Conservation (phyloP, 53 echinoderm and acorn worm genomes). For the Paracentrotus lividus region DNA sequence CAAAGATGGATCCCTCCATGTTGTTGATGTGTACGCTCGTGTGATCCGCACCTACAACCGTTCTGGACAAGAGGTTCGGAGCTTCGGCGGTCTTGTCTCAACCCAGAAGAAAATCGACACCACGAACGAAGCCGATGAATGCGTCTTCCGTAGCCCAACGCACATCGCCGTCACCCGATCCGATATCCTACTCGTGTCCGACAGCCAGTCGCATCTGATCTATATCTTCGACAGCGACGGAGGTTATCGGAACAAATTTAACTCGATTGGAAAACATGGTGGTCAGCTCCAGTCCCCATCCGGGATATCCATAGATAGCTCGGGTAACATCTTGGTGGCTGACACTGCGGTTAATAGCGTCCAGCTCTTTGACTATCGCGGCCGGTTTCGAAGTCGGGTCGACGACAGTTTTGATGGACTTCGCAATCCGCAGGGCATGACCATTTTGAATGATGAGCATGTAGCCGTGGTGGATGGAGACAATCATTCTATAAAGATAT, state of each 20-base stretch:
- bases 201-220: slow-evolving; percentile 77
- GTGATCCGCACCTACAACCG: slow-evolving; percentile 82
- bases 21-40: slow-evolving; percentile 87
- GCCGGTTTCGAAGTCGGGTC: slow-evolving; percentile 79
- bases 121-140: slow-evolving; percentile 71
- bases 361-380: slow-evolving; percentile 77
- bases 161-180: slow-evolving; percentile 85
- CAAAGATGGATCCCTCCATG: slow-evolving; percentile 85
- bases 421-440: slow-evolving; percentile 82
- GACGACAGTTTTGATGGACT: slow-evolving; percentile 87
- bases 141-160: slow-evolving; percentile 81
- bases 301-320: slow-evolving; percentile 81
- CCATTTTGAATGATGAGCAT: slow-evolving; percentile 76
- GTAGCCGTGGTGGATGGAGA: slow-evolving; percentile 83
- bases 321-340: slow-evolving; percentile 85
- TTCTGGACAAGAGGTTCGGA: slow-evolving; percentile 75
- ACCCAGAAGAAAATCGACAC: neutral
- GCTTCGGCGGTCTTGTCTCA: slow-evolving; percentile 67
- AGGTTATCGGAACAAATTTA: slow-evolving; percentile 78
- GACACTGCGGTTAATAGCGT: slow-evolving; percentile 77
- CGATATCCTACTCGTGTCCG: slow-evolving; percentile 88
- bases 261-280: slow-evolving; percentile 79
- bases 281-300: slow-evolving; percentile 85
- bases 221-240: slow-evolving; percentile 89
- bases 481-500: slow-evolving; percentile 84